Evolutionary conservation across 1,140 invertebrate species (phyloP), one percentile per base, ranked within the genome.

Genomic region (Potamilus streckersoni): DNA sequence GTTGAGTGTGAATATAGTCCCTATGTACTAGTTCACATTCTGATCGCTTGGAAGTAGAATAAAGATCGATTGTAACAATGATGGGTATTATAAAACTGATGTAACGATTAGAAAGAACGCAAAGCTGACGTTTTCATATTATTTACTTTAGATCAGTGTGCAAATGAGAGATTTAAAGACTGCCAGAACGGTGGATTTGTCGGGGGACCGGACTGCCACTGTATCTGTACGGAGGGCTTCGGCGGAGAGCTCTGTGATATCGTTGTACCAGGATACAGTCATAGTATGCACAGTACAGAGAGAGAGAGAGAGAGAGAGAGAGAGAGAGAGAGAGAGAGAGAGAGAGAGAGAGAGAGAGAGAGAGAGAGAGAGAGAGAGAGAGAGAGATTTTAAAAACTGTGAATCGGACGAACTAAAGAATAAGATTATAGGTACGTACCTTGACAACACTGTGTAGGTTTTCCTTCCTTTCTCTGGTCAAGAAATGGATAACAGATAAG

Each of bases 201-300:
- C 13, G 79, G 79, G 5, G 82, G 79, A 1, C 19, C 57, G 5
- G 63, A 78, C 17, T 83, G 82, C 60, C 64, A 56, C 17, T 83
- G 82, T 74, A 69, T 81, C 14, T 83, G 82, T 76, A 79, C 71
- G 2, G 78, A 80, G 62, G 82, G 82, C 0, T 83, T 78, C 55
- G 67, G 69, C 27, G 82, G 79, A 27, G 55, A 74, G 56, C 70
- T 76, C 60, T 83, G 82, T 66, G 75, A 80, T 56, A 71, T 60
- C 14, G 71, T 73, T 5, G n/a, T 83, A 38, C 79, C 78, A 4
- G 82, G 82, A 57, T 73, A 68, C 57, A 62, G 78, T 20, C 75
- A 76, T 56, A 79, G 81, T 83, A 57, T 76, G 77, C 2, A 2
- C 2, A 27, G 2, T 27, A 27, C 27, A 31, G 27, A 23, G 23